A percentile compares a stretch with the other conserved stretches of the same genome.
Conservation (phyloP, 2,113 vertebrate species). For the Periophthalmus modestus region DNA sequence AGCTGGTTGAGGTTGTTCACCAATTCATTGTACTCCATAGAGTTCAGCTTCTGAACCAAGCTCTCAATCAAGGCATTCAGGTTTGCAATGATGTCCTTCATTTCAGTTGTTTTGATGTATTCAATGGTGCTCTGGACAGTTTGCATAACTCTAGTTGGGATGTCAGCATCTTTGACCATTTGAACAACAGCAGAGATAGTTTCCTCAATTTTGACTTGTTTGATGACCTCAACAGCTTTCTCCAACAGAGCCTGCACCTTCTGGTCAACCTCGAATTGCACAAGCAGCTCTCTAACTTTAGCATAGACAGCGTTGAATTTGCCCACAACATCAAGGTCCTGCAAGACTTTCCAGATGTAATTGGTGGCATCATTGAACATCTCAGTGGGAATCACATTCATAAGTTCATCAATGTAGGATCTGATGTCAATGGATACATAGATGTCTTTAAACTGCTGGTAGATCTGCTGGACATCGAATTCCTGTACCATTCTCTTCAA, state of each 20-base stretch:
- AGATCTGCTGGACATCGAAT: slow-evolving; percentile 70
- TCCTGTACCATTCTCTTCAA: slow-evolving; percentile 74
- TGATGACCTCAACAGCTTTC: slow-evolving; percentile 75
- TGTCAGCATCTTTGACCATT: slow-evolving; percentile 71
- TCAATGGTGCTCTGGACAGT: slow-evolving; percentile 67
- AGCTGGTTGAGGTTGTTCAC: slow-evolving; percentile 78
- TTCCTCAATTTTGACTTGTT: slow-evolving; percentile 81
- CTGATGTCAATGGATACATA: slow-evolving; percentile 59
- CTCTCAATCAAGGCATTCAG: slow-evolving; percentile 78
- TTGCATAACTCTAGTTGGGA: slow-evolving; percentile 65
- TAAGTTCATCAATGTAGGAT: slow-evolving; percentile 55
- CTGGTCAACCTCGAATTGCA: slow-evolving; percentile 79
- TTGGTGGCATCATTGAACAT: slow-evolving; percentile 65
- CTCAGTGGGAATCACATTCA: slow-evolving; percentile 58
- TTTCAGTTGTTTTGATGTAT: slow-evolving; percentile 78
- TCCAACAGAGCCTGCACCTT: slow-evolving; percentile 78
- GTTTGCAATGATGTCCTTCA: slow-evolving; percentile 77
- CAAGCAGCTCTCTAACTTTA: slow-evolving; percentile 73
- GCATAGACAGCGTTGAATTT: slow-evolving; percentile 74
- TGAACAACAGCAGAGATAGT: slow-evolving; percentile 67
- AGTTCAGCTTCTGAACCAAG: slow-evolving; percentile 72
- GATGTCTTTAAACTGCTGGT: slow-evolving; percentile 64
- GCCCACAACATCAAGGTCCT: slow-evolving; percentile 76
- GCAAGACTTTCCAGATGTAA: slow-evolving; percentile 61
- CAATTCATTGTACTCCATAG: slow-evolving; percentile 85